These are phyloP conservation scores for Microcebus ravelobensis DNA, from an alignment of 2,113 vertebrate species.

Conservation along the genomic window DNA sequence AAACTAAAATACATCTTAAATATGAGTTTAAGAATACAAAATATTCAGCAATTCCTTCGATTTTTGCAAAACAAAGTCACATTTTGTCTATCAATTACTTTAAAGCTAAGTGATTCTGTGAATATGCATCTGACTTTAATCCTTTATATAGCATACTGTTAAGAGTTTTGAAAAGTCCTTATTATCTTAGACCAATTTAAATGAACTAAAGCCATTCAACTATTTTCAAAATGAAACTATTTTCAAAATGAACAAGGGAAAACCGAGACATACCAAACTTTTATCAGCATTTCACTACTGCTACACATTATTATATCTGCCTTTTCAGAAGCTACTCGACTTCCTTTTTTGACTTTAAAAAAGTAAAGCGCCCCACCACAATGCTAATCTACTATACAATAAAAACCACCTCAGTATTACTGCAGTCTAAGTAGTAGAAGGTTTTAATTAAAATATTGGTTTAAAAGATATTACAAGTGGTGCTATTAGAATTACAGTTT, in stretches of 20 bases:
- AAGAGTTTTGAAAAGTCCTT: slow-evolving; percentile 50
- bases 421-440: neutral
- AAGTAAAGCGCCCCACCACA: neutral
- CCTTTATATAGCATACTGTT: neutral
- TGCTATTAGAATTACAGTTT: slow-evolving; percentile 34
- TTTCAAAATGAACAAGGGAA: slow-evolving; percentile 55
- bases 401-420: slow-evolving; percentile 41
- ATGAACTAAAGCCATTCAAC: slow-evolving; percentile 28
- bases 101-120: slow-evolving; percentile 38
- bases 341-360: slow-evolving; percentile 21
- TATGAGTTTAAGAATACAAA: neutral
- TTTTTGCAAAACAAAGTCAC: slow-evolving; percentile 50
- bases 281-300: neutral
- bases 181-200: slow-evolving; percentile 46
- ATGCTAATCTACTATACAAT: neutral
- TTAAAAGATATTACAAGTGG: slow-evolving; percentile 32
- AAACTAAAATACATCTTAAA: slow-evolving; percentile 40
- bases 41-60: slow-evolving; percentile 29
- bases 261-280: neutral
- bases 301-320: neutral
- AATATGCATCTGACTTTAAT: neutral
- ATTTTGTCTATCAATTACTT: slow-evolving; percentile 47
- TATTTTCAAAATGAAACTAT: slow-evolving; percentile 54
- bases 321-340: slow-evolving; percentile 7
- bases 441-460: slow-evolving; percentile 45